Base-by-base conservation (phyloP, 2,888 invertebrate species). In the Amphimallon solstitiale region DNA sequence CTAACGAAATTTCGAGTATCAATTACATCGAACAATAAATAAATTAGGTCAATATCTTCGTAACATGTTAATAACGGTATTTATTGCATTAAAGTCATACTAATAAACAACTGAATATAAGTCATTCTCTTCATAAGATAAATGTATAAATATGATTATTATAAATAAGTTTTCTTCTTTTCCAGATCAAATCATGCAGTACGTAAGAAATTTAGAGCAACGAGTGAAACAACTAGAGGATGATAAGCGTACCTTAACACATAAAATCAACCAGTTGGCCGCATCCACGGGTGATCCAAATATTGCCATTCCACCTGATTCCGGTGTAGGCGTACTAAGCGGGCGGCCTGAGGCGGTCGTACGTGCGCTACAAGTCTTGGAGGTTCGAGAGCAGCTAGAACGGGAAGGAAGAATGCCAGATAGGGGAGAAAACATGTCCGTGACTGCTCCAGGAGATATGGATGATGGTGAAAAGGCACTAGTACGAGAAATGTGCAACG, bases 401-500 rank as follows among this genome's bases (percentile, higher is more conserved):
- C 86, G 92, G 72, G 90, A 90, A 80, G 86, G 88, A 29, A 80
- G 87, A 75, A 65, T 67, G 70, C 76, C 66, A 52, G 75, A 70
- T 70, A 71, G 51, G 69, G 76, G 67, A 49, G 80, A 81, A 65
- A 78, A 73, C 54, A 71, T 77, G 65, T 71, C 77, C 0, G 79
- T 80, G 23, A 73, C 73, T n/a, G 70, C 74, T 14, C 85, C 86
- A 1, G 86, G 88, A 70, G 91, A 89, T 79, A 88, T 89, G 86
- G 91, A 93, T 76, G 92, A 95, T 74, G 93, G 94, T 12, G 96
- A 96, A 81, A 95, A 95, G 80, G 96, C 96, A 2, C 86, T 97
- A 63, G 94, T 97, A 52, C 87, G 95, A 75, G 96, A 97, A 85
- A 96, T 97, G 96, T 97, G 96, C 84, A 96, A 97, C 84, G 91